phyloP scores from a whole-genome alignment of 2,797 vertebrate genomes.

The Myotis vivesi region DNA sequence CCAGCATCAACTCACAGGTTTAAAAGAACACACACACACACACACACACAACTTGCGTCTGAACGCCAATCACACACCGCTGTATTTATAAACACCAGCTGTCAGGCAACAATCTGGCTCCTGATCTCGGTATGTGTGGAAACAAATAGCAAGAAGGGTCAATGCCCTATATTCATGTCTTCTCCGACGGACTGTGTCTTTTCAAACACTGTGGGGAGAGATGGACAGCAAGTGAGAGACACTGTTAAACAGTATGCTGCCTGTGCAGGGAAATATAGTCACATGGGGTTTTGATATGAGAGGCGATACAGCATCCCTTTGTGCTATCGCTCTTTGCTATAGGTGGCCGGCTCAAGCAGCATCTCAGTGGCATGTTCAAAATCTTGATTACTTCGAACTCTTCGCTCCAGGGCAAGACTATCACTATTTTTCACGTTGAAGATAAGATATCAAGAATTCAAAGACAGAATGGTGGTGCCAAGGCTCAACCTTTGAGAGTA shows the following conservation, averaged over 20 bases:
- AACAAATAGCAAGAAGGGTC: slow-evolving; percentile 1
- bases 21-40: background rate
- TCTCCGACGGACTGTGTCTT: background rate
- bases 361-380: background rate
- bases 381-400: background rate
- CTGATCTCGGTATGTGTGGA: background rate
- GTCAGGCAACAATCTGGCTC: slow-evolving; percentile 16
- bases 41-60: background rate
- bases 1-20: background rate
- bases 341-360: background rate
- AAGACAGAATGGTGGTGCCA: background rate
- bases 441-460: slow-evolving; percentile 9
- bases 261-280: background rate
- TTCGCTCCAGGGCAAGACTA: background rate
- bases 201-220: slow-evolving; percentile 21
- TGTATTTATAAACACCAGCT: slow-evolving; percentile 31
- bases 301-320: background rate
- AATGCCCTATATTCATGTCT: background rate
- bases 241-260: background rate
- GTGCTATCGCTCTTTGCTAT: background rate
- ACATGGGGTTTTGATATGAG: background rate
- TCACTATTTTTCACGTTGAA: background rate
- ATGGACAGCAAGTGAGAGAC: background rate
- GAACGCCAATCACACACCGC: background rate
- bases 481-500: slow-evolving; percentile 30